Evolutionary conservation across 1,140 invertebrate genomes (phyloP), one percentile per base, ranked within the genome.

Genomic region (Pseudobourletiella spinata): DNA sequence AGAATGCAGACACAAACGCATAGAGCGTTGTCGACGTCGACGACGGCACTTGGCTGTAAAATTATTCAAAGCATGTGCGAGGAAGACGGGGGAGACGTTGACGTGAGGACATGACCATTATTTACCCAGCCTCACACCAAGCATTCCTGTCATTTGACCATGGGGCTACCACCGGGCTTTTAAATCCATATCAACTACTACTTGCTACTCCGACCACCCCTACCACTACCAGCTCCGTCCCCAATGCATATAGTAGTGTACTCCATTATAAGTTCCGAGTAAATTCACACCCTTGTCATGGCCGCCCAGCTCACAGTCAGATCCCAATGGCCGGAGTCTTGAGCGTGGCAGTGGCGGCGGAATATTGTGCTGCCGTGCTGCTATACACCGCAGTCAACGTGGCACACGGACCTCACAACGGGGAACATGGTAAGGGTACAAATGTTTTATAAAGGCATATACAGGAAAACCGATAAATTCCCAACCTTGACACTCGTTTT

Each of bases 61-160:
- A n/a, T 51, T 51, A 51, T 51, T 14, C 22, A 51, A 14, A 51
- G 6, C 15, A 51, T 26, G 22, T n/a, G 28, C 14, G n/a, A 8
- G 28, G 3, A 51, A 2, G 25, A 46, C 8, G 4, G 44, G 6
- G 4, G 44, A 46, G 18, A n/a, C 35, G 18, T 4, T 14, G 44
- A 51, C 14, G 48, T 14, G 14, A 26, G 28, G 48, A 51, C 48
- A 51, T 51, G 48, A 51, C 48, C 24, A 51, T 51, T 51, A 51
- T 51, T 51, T 51, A 51, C 48, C 48, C 28, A 51, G 22, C 48
- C 28, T 14, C 28, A 48, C 44, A 15, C n/a, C n/a, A 11, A 39
- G n/a, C 3, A 6, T 3, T 20, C 24, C 43, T 22, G 24, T 46
- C n/a, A 16, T 11, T 39, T 8, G 8, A 39, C 35, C 8, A 39